Conservation (phyloP, 2,797 vertebrate species). For the Poeciliopsis gracilis region DNA sequence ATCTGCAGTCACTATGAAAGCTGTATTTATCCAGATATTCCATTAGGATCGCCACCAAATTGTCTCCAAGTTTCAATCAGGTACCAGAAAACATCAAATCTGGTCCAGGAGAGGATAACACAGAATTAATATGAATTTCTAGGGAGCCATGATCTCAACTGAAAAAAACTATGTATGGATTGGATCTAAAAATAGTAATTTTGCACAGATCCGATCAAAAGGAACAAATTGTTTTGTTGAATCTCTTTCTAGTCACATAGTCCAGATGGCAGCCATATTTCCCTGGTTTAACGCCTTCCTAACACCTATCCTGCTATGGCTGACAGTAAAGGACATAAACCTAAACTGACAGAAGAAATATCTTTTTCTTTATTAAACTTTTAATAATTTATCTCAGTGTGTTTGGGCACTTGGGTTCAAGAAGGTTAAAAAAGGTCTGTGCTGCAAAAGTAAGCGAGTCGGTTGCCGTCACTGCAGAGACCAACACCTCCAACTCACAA, state of each 20-base stretch:
- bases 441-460: slow-evolving; percentile 54
- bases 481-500: slow-evolving; percentile 66
- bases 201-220: neutral
- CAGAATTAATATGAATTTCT: neutral
- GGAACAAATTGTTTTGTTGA: neutral
- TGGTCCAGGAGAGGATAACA: neutral
- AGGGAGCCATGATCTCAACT: neutral
- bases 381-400: neutral
- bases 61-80: neutral
- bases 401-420: neutral
- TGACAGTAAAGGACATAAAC: neutral
- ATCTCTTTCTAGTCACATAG: neutral
- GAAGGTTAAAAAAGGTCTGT: slow-evolving; percentile 50
- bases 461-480: slow-evolving; percentile 43
- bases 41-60: neutral
- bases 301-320: neutral
- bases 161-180: neutral
- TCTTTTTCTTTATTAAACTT: neutral
- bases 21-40: slow-evolving; percentile 1
- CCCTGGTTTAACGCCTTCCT: neutral
- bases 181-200: neutral
- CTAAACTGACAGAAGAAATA: neutral
- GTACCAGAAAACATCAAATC: neutral
- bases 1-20: slow-evolving; percentile 13
- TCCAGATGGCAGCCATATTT: neutral